Evolutionary conservation across 2,113 vertebrate genomes (phyloP), one percentile per base, ranked within the genome.

Genomic region (Carassius auratus): DNA sequence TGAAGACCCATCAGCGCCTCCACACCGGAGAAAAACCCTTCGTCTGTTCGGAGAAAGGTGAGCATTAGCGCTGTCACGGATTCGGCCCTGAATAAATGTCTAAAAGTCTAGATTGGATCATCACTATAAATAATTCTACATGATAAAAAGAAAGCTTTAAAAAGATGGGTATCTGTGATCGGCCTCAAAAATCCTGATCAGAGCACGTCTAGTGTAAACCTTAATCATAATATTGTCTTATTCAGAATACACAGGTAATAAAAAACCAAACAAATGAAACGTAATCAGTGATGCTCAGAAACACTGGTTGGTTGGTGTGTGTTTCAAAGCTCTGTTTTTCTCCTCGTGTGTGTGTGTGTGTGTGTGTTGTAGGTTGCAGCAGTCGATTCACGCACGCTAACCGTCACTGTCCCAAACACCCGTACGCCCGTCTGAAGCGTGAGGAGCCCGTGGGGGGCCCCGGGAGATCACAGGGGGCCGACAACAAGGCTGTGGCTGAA

Each of bases 1-100:
- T 99, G 87, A 99, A 99, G 93, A 99, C 98, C 19, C 98, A 99
- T 86, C 98, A 99, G 91, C 96, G 98, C 30, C 96, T 99, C 77
- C 98, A 99, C 90, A 99, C 98, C 0, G 98, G 98, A 87, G 98
- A 99, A 87, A 99, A 99, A 83, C 98, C 98, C 66, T 99, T 99
- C 8, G 97, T 98, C 85, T 99, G 98, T 92, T 98, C 98, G 2
- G 98, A 99, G 93, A 97, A 97, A 91, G 97, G 98, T 99, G 91
- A 90, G 74, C 21, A 7, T 9, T 45, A 45, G 42, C 30, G 30
- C 30, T 30, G 30, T 30, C 30, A 30, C 30, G 30, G 2, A 30
- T 30, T 30, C 30, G 30, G 30, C 42, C 42, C 42, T 42, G 42
- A 42, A 8, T 42, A 42, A 42, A 8, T 42, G 38, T 38, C 38